Evolutionary conservation across 2,113 vertebrate species (phyloP), one percentile per base, ranked within the genome.

Genomic region (Heterotilapia buettikoferi): DNA sequence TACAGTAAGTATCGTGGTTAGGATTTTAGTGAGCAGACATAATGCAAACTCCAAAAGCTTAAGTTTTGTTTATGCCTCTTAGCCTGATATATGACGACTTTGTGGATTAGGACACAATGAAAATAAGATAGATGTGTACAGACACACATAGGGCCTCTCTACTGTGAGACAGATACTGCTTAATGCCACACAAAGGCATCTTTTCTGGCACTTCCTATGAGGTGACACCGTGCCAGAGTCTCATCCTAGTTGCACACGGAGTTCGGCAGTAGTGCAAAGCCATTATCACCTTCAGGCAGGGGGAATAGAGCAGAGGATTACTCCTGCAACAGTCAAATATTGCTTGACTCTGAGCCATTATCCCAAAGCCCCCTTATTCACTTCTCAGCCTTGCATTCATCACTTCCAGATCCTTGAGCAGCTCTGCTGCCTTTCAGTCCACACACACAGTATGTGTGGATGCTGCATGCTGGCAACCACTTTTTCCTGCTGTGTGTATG

Each of bases 211-310:
- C 59, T 52, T 33, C 18, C 66, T 86, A 54, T 26, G 86, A 87
- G 73, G 24, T 40, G 78, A 87, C 83, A 36, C 50, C 13, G 26
- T 13, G 76, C 85, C 87, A 82, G 87, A 21, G 61, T 84, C 84
- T 85, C 85, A 87, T 87, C 88, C 59, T 79, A 5, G 87, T 82
- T 10, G 82, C 88, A 63, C 45, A 57, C 21, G 56, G 50, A 56
- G 71, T 87, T 87, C 66, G 2, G 80, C 86, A 76, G 33, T 80
- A 45, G 57, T 81, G 90, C 91, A 84, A 68, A 92, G 90, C 90
- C 87, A 94, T 92, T 94, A 94, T 95, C 93, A 86, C 89, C 90
- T 89, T 33, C 83, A 87, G 84, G 91, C 92, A 90, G 92, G 86
- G 85, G 88, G 84, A 68, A 29, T 18, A 52, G 89, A 83, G 91